A percentile compares a stretch with the other conserved stretches of the same genome.
phyloP scores from a whole-genome alignment of 2,113 vertebrate species.

The Uropsilus gracilis region DNA sequence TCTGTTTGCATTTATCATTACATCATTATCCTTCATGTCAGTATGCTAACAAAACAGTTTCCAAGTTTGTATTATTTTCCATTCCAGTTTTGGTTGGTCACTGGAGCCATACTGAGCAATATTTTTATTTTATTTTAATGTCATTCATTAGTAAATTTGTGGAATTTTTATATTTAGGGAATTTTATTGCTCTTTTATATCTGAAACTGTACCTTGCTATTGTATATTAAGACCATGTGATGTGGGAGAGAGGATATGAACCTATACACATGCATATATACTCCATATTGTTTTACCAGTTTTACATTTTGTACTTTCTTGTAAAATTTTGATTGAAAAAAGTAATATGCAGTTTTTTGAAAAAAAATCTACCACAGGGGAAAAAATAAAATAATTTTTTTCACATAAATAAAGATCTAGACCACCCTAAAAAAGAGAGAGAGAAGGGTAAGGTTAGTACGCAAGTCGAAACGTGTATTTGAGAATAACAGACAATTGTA shows the following conservation, averaged over 20 bases:
- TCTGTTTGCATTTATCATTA: slow-evolving; percentile 51
- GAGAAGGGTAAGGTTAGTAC: no score
- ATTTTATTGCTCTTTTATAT: neutral
- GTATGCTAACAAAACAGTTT: neutral
- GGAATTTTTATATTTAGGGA: neutral
- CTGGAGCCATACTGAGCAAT: neutral
- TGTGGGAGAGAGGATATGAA: neutral
- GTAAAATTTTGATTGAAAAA: neutral
- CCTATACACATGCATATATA: fast-evolving
- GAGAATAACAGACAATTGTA: no score
- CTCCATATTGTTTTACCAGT: neutral
- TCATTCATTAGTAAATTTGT: neutral
- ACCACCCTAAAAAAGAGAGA: no score
- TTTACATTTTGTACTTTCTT: neutral
- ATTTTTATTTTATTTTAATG: neutral
- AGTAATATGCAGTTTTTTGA: neutral
- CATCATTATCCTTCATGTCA: slow-evolving; percentile 19
- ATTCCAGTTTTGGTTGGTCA: neutral
- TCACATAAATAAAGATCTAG: no score
- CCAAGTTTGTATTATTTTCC: neutral
- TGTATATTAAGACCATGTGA: neutral
- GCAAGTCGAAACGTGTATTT: no score
- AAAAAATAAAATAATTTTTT: no score
- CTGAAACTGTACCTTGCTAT: neutral
- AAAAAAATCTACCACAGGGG: no score